Evolutionary conservation across 1,140 invertebrate species (phyloP).

Genomic region (Drosophila repleta): DNA sequence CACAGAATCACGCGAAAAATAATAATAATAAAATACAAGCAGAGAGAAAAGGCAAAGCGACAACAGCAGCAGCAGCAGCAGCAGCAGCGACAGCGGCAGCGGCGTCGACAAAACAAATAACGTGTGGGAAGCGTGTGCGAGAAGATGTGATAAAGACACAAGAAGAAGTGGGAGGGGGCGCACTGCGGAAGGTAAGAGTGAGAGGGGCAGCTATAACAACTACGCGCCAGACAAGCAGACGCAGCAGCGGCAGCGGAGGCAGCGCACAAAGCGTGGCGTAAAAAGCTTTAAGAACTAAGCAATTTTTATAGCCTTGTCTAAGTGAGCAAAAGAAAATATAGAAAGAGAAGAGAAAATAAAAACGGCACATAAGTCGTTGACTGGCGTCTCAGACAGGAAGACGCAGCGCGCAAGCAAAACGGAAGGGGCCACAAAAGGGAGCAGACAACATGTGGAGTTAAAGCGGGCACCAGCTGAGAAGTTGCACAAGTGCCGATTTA

Average conservation of each 20-base stretch:
- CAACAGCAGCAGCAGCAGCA: slow-evolving; percentile 2
- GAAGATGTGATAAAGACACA: slow-evolving; percentile 43
- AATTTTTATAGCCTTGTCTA: slow-evolving; percentile 55
- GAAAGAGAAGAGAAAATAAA: slow-evolving; percentile 13
- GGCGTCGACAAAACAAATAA: slow-evolving; percentile 73
- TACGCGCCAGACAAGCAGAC: slow-evolving; percentile 59
- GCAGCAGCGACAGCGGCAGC: slow-evolving; percentile 11
- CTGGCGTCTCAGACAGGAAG: slow-evolving; percentile 49
- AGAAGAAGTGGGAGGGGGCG: slow-evolving; percentile 13
- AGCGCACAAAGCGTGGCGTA: slow-evolving; percentile 46
- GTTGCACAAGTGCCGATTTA: slow-evolving; percentile 72
- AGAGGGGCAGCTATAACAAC: slow-evolving; percentile 41
- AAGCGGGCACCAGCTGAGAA: slow-evolving; percentile 43
- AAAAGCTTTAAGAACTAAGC: slow-evolving; percentile 53
- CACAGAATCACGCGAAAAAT: slow-evolving; percentile 81
- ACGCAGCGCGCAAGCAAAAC: slow-evolving; percentile 26
- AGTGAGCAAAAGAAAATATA: slow-evolving; percentile 48
- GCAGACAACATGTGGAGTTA: slow-evolving; percentile 57
- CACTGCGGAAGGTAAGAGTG: slow-evolving; percentile 12
- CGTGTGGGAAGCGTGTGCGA: slow-evolving; percentile 54
- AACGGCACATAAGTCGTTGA: slow-evolving; percentile 38
- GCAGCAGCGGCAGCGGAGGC: slow-evolving; percentile 44
- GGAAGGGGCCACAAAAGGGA: slow-evolving; percentile 9
- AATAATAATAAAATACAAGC: slow-evolving; percentile 79
- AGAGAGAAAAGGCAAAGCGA: slow-evolving; percentile 48